phyloP scores from a whole-genome alignment of 1,140 invertebrate genomes.

The Brachionus rotundiformis region DNA sequence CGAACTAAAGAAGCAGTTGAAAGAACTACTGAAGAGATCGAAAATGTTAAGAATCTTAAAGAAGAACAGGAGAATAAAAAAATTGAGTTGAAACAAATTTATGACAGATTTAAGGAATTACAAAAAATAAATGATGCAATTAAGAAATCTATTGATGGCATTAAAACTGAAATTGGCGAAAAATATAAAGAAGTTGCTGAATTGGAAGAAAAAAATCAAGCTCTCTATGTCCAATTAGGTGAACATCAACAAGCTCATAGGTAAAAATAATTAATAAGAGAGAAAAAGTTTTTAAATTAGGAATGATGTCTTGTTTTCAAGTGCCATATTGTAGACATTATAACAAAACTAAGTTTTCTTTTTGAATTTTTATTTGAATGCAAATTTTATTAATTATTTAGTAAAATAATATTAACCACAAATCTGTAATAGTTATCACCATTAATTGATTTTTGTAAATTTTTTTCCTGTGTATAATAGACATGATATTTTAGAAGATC shows the following conservation, averaged over 20 bases:
- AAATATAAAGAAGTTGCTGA: slow-evolving; percentile 50
- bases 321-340: no score
- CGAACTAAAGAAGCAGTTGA: slow-evolving; percentile 37
- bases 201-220: slow-evolving; percentile 16
- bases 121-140: slow-evolving; percentile 31
- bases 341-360: no score
- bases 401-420: no score
- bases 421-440: no score
- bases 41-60: slow-evolving; percentile 48
- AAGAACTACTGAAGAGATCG: slow-evolving; percentile 1
- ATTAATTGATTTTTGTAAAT: no score
- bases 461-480: no score
- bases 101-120: slow-evolving; percentile 47
- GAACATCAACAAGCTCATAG: slow-evolving; percentile 40
- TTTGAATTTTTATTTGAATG: no score
- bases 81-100: slow-evolving; percentile 33
- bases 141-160: slow-evolving; percentile 25
- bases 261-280: no score
- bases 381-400: no score
- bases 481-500: no score
- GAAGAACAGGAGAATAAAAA: slow-evolving; percentile 1
- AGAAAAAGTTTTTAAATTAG: no score
- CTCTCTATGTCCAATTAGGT: background rate
- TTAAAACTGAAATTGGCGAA: slow-evolving; percentile 29
- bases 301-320: no score